Evolutionary conservation across 1,140 invertebrate species (phyloP), one percentile per base, ranked within the genome.

Genomic region (Aporrectodea caliginosa): DNA sequence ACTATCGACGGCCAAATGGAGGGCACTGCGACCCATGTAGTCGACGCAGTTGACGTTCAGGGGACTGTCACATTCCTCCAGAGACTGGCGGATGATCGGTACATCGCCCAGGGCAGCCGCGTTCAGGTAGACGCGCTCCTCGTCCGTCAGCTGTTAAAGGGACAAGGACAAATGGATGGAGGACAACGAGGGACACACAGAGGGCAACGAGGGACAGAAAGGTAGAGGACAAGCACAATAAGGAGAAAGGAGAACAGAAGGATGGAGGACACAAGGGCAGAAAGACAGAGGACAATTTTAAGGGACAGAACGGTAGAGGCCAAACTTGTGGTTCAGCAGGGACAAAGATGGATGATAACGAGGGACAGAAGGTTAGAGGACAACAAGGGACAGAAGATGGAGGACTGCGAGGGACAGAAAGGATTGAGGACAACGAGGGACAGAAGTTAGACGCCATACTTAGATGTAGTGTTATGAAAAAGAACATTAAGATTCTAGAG

Each of bases 11-110:
- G 96, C 95, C n/a, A 89, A 83, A 22, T 88, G 83, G 22, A 89
- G 82, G 2, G 88, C 88, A 30, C 84, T 86, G 33, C 88, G 89
- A 84, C 97, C 96, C 72, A 98, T 89, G 0, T 95, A 95, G 90
- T 98, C 97, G 58, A 95, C 93, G 88, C 96, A 98, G 89, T 98
- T 95, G 78, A 98, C 93, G 87, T 97, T 82, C 32, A 82, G 69
- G 2, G 76, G 81, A 84, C 35, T 85, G 81, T 80, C 79, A 14
- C 80, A 82, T 29, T 88, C 87, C 73, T 88, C 81, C 58, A 82
- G 34, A 12, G 81, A 82, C 78, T 80, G 79, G 35, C 82, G 27
- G 32, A 82, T 72, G 31, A 82, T 78, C 1, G 81, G 81, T 0
- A 79, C 80, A 34, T 82, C 86, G 14, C 87, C 87, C 35, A 88